A percentile compares a stretch with the other conserved stretches of the same genome.
Evolutionary conservation across 2,113 vertebrate genomes (phyloP).

Genomic region (Kryptolebias marmoratus): DNA sequence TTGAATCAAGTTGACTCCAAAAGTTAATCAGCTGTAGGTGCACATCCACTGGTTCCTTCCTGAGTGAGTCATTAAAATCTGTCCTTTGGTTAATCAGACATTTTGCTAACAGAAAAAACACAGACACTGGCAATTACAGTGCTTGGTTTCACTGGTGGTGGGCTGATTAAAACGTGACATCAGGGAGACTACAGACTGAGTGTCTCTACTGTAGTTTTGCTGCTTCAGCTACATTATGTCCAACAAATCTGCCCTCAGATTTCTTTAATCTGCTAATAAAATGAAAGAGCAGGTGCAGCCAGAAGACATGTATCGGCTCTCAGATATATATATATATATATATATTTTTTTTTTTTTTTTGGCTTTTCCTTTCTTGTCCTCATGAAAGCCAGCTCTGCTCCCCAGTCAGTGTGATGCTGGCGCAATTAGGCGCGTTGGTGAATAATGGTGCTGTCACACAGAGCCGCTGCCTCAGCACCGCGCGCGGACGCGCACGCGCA

Average conservation of each 20-base stretch:
- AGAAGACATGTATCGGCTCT: constrained; percentile 7
- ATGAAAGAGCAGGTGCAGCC: neutral
- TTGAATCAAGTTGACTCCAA: no score
- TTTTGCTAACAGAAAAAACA: no score
- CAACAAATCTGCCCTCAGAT: neutral
- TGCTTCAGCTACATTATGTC: neutral
- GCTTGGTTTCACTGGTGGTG: no score
- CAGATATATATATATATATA: neutral
- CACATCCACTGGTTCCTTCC: no score
- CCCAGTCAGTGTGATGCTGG: constrained; percentile 57
- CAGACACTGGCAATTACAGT: no score
- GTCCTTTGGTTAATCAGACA: no score
- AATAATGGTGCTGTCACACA: constrained; percentile 78
- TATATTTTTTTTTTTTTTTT: no score
- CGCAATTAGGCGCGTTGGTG: constrained; percentile 71
- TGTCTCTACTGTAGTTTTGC: no score
- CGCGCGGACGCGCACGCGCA: constrained; percentile 67
- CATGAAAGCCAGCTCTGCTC: constrained; percentile 31
- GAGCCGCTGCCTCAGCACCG: constrained; percentile 74
- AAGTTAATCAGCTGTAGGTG: no score
- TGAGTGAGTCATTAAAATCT: no score
- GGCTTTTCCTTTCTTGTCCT: constrained; percentile 26
- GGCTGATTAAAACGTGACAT: no score
- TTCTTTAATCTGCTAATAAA: neutral
- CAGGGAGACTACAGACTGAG: no score